phyloP scores from a whole-genome alignment of 2,113 vertebrate species.

The Amphiprion ocellaris region DNA sequence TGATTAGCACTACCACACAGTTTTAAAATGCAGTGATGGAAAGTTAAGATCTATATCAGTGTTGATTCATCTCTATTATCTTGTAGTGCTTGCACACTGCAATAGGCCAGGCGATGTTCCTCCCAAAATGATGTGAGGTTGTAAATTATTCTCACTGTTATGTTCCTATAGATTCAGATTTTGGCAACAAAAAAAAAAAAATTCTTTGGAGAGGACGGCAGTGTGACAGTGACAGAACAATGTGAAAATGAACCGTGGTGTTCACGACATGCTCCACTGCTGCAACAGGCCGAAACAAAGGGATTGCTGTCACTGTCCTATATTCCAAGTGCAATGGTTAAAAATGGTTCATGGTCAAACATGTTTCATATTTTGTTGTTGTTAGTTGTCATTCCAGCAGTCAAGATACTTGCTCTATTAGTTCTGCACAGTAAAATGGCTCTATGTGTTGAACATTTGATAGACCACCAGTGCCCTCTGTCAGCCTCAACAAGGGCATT shows the following conservation, averaged over 20 bases:
- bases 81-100: neutral
- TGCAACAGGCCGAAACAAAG: neutral
- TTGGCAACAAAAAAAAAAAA: neutral
- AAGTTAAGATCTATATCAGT: constrained; percentile 3
- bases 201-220: neutral
- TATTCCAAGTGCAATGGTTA: neutral
- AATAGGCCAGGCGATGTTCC: neutral
- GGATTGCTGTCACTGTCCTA: neutral
- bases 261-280: neutral
- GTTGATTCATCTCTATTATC: constrained; percentile 4
- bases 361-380: neutral
- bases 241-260: neutral
- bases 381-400: constrained; percentile 5
- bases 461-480: constrained; percentile 82
- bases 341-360: neutral
- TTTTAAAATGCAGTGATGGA: neutral
- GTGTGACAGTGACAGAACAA: neutral
- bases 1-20: neutral
- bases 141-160: constrained; percentile 8
- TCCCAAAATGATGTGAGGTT: neutral
- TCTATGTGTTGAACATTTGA: constrained; percentile 26
- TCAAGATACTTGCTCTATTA: neutral
- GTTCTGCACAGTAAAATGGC: constrained; percentile 14
- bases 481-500: constrained; percentile 51
- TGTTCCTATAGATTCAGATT: neutral